These are phyloP conservation scores for Diplodus sargus DNA, from an alignment of 2,797 vertebrate genomes.

Conservation along the genomic window DNA sequence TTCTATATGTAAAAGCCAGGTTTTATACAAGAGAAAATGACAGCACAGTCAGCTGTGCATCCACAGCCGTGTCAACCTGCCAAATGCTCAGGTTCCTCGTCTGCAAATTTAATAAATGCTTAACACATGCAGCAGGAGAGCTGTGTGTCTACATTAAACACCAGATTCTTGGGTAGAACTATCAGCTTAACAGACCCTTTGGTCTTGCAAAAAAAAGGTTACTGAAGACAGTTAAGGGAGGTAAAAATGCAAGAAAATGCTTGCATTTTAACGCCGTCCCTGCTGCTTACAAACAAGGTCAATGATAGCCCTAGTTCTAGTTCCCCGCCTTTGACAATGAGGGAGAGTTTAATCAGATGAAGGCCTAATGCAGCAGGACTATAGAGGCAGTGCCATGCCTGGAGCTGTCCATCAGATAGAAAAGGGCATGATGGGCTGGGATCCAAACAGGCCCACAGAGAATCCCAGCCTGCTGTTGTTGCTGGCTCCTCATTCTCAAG, in stretches of 20 bases:
- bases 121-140: conserved; percentile 58
- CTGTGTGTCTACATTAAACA: conserved; percentile 52
- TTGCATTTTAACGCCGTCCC: conserved; percentile 48
- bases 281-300: conserved; percentile 75
- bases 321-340: conserved; percentile 73
- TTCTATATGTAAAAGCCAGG: conserved; percentile 53
- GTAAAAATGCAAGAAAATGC: conserved; percentile 65
- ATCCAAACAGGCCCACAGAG: conserved; percentile 84
- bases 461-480: conserved; percentile 83
- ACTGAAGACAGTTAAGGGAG: conserved; percentile 53
- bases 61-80: conserved; percentile 73
- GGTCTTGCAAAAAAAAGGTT: conserved; percentile 49
- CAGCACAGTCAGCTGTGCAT: conserved; percentile 74
- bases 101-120: conserved; percentile 70
- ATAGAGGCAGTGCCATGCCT: conserved; percentile 77
- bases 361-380: conserved; percentile 72
- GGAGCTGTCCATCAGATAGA: conserved; percentile 86
- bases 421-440: conserved; percentile 82
- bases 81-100: conserved; percentile 71
- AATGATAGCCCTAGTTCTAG: conserved; percentile 70
- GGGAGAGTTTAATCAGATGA: conserved; percentile 77
- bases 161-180: conserved; percentile 40
- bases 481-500: conserved; percentile 87
- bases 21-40: conserved; percentile 72
- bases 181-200: conserved; percentile 51